These are phyloP conservation scores for Portunus trituberculatus DNA, from an alignment of 1,140 invertebrate species.

Conservation along the genomic window DNA sequence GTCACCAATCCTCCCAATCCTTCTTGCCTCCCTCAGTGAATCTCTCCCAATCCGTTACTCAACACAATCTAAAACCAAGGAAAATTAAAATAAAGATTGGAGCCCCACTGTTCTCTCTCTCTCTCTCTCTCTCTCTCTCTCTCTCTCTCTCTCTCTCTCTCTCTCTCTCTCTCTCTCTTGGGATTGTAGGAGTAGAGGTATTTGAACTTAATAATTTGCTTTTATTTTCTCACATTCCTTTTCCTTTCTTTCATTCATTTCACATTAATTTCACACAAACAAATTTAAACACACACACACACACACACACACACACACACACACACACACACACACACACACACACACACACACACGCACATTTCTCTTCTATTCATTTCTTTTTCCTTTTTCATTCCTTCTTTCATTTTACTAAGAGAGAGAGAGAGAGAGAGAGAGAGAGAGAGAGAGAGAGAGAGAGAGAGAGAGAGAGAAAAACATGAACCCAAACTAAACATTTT, in stretches of 20 bases:
- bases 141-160: too few relatives aligned
- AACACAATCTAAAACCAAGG: background rate
- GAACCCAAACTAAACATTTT: background rate
- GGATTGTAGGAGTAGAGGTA: too few relatives aligned
- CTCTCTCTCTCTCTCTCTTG: too few relatives aligned
- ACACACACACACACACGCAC: background rate
- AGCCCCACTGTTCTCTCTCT: background rate
- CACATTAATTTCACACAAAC: background rate
- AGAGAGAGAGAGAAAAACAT: background rate
- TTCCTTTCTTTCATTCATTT: too few relatives aligned
- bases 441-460: too few relatives aligned
- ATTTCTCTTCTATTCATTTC: background rate
- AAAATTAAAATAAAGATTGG: background rate
- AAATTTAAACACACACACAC: background rate
- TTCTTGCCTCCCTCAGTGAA: too few relatives aligned
- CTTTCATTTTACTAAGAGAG: too few relatives aligned
- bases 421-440: too few relatives aligned
- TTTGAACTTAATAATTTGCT: too few relatives aligned
- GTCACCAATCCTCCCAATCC: background rate
- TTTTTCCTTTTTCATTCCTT: background rate
- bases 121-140: too few relatives aligned
- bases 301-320: background rate
- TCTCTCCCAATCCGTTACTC: background rate
- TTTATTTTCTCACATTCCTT: too few relatives aligned
- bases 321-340: background rate